Base-by-base conservation (phyloP, 2,113 vertebrate genomes). In the Rhipidura dahli region DNA sequence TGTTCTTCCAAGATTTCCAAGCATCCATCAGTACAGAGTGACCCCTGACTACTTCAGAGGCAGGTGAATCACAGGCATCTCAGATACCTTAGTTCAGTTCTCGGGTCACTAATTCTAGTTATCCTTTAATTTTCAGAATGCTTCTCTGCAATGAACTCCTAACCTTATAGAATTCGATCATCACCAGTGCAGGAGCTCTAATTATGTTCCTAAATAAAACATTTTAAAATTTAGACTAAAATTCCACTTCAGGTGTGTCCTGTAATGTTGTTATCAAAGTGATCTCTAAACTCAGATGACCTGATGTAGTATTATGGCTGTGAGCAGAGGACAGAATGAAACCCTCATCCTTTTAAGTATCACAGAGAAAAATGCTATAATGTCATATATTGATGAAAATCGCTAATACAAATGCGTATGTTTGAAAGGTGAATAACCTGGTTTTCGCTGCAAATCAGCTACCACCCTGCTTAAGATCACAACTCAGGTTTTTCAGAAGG, bases 371-470 rank as follows among this genome's bases (percentile, higher is more conserved):
- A 77, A 70, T 22, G 4, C 7, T 70, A 24, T 35, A 37, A 65
- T 66, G 47, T 16, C 12, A 83, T 83, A 90, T 93, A 71, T 49
- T 86, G 71, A 68, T 78, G 78, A 93, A 90, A 94, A 92, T 77
- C 13, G 33, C 53, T 71, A 83, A 63, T 75, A 76, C 3, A 23
- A 88, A 64, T 56, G 23, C 49, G 95, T 51, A 42, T 15, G 31
- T 54, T 56, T 87, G 61, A 81, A 87, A 92, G 70, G 26, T 15
- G 39, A 93, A 87, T 42, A 72, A 69, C 47, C 23, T 40, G 27
- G 0, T 28, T 82, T 79, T 72, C 77, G 53, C 26, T 23, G 50
- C 27, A 89, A 63, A 94, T 66, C 49, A 83, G 39, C 37, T 81
- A 63, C 37, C 83, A 73, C 16, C 7, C 40, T 39, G 23, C n/a